Evolutionary conservation across 2,888 invertebrate genomes (phyloP).

Genomic region (Caenorhabditis japonica): DNA sequence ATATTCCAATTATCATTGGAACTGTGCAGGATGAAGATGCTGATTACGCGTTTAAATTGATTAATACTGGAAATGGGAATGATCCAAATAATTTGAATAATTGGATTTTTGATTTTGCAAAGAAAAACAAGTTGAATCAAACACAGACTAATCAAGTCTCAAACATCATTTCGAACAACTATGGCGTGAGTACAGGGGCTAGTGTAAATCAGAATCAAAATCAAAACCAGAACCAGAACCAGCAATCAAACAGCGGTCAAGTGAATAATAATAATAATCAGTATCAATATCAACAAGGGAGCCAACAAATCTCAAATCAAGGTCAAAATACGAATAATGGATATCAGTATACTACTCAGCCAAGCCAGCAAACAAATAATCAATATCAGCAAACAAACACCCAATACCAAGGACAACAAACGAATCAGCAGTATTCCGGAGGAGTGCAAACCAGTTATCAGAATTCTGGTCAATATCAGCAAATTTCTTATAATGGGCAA

Average conservation of each 20-base stretch:
- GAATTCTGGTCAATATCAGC: conserved; percentile 5
- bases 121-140: conserved; percentile 63
- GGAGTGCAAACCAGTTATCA: conserved; percentile 5
- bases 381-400: conserved; percentile 1
- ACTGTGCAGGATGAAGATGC: conserved; percentile 70
- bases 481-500: not conserved
- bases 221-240: not conserved
- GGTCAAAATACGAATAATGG: conserved; percentile 11
- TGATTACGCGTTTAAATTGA: conserved; percentile 64
- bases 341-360: conserved; percentile 11
- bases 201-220: conserved; percentile 15
- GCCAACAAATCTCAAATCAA: conserved; percentile 2
- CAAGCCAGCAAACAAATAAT: conserved; percentile 5
- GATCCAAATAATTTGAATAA: conserved; percentile 54
- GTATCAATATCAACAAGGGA: conserved; percentile 10
- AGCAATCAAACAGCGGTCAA: not conserved
- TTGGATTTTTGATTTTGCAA: conserved; percentile 68
- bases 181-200: conserved; percentile 14
- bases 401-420: conserved; percentile 5
- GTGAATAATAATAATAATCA: conserved; percentile 12
- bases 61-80: conserved; percentile 53
- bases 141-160: conserved; percentile 38
- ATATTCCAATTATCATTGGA: conserved; percentile 68
- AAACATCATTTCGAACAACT: conserved; percentile 53
- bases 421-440: not conserved